phyloP scores from a whole-genome alignment of 1,140 invertebrate genomes.

The Marisa cornuarietis region DNA sequence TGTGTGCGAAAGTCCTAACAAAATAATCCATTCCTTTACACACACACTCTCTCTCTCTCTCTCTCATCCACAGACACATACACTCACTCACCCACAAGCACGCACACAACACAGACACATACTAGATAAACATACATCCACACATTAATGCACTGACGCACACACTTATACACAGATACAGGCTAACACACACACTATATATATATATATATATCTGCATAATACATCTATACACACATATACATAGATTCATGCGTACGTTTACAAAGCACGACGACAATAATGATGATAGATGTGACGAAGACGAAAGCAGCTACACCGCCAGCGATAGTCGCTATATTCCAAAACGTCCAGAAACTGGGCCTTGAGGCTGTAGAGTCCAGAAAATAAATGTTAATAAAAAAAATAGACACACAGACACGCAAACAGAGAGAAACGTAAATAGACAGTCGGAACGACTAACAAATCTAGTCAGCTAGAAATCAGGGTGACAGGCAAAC shows the following conservation, averaged over 20 bases:
- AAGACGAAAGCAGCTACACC: too few relatives aligned
- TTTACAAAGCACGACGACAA: too few relatives aligned
- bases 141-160: background rate
- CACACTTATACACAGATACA: too few relatives aligned
- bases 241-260: too few relatives aligned
- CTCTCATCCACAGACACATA: constrained; percentile 6
- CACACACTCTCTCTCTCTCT: constrained; percentile 2
- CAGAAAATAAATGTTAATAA: background rate
- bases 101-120: background rate
- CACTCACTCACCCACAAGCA: background rate
- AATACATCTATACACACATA: too few relatives aligned
- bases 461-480: background rate
- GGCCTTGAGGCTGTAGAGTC: too few relatives aligned
- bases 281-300: too few relatives aligned
- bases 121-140: background rate
- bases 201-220: background rate
- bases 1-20: too few relatives aligned
- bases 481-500: too few relatives aligned
- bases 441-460: background rate
- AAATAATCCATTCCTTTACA: background rate
- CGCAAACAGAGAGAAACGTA: background rate
- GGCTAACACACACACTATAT: background rate
- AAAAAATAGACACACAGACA: background rate
- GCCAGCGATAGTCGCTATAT: too few relatives aligned
- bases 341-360: too few relatives aligned